Percentiles rank a stretch among this genome's conserved stretches.
These are phyloP conservation scores for Oryzias dopingdopingensis DNA, from an alignment of 2,797 vertebrate genomes.

Conservation along the genomic window DNA sequence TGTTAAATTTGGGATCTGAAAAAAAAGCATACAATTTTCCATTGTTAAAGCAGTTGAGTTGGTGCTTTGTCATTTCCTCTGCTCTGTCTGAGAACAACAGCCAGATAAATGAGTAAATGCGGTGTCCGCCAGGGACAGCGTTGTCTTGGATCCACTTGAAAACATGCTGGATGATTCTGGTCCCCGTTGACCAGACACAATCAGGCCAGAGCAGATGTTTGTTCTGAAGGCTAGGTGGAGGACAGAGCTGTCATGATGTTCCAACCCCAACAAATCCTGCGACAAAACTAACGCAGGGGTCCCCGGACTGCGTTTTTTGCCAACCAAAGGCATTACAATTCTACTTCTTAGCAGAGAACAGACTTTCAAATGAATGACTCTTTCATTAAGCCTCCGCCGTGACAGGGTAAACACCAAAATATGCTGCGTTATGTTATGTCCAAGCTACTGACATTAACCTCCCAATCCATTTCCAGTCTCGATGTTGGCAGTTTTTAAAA, in stretches of 20 bases:
- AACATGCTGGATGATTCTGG: constrained; percentile 54
- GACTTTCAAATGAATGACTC: background rate
- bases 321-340: constrained; percentile 23
- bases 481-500: no score
- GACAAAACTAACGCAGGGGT: constrained; percentile 53
- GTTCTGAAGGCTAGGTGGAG: constrained; percentile 64
- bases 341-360: constrained; percentile 21
- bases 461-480: no score
- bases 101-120: constrained; percentile 25
- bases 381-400: background rate
- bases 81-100: constrained; percentile 15
- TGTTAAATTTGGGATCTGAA: constrained; percentile 31
- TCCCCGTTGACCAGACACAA: constrained; percentile 65
- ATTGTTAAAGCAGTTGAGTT: constrained; percentile 17
- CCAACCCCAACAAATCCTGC: constrained; percentile 59
- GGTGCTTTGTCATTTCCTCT: background rate
- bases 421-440: background rate
- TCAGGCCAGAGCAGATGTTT: constrained; percentile 72
- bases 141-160: constrained; percentile 69
- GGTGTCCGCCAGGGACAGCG: constrained; percentile 31
- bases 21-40: constrained; percentile 20
- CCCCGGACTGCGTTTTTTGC: constrained; percentile 39
- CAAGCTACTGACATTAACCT: no score
- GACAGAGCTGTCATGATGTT: constrained; percentile 58
- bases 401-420: background rate